A percentile compares a stretch with the other conserved stretches of the same genome.
Conservation (phyloP, 2,888 invertebrate genomes). For the Acanthopleura granulata region DNA sequence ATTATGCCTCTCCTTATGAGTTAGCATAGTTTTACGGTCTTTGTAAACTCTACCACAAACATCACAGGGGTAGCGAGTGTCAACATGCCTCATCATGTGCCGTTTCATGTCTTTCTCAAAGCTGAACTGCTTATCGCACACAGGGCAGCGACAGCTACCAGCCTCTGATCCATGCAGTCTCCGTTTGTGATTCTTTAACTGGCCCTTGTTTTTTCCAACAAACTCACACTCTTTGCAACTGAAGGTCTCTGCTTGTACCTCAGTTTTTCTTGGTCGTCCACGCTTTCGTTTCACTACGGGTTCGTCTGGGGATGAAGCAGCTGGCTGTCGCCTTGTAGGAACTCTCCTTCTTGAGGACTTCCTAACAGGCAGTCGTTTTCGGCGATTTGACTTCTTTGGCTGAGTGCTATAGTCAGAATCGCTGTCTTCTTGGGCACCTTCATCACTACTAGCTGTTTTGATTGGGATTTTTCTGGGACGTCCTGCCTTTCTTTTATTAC, state of each 20-base stretch:
- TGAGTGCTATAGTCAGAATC: not conserved
- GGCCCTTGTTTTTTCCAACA: conserved; percentile 34
- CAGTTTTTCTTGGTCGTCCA: conserved; percentile 24
- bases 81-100: conserved; percentile 30
- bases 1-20: conserved; percentile 48
- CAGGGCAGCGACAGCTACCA: conserved; percentile 39
- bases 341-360: not conserved
- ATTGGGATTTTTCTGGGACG: conserved; percentile 5
- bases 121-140: conserved; percentile 50
- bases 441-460: not conserved
- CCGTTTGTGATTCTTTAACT: conserved; percentile 44
- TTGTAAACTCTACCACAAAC: conserved; percentile 56
- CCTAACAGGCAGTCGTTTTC: not conserved
- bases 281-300: conserved; percentile 18
- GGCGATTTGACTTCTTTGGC: not conserved
- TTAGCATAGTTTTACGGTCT: conserved; percentile 39
- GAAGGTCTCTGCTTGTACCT: conserved; percentile 24
- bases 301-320: not conserved
- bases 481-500: conserved; percentile 12
- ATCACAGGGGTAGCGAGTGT: conserved; percentile 45
- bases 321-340: not conserved
- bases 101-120: conserved; percentile 48
- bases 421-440: not conserved
- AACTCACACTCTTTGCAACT: conserved; percentile 45
- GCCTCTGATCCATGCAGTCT: conserved; percentile 43